phyloP scores from a whole-genome alignment of 2,888 invertebrate genomes.

The Ornithoptera priamus region DNA sequence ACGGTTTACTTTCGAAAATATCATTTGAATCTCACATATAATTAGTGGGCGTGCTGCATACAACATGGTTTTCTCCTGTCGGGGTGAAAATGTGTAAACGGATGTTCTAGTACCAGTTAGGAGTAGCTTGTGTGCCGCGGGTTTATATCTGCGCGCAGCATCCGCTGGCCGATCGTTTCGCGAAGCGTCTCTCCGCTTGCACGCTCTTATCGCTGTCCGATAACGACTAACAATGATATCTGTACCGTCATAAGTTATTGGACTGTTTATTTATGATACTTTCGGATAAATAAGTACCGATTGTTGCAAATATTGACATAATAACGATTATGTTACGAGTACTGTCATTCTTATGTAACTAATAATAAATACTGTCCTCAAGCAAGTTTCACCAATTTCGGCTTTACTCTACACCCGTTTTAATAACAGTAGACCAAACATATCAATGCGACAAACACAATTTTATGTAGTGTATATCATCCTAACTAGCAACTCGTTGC shows the following conservation, averaged over 20 bases:
- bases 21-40: constrained; percentile 24
- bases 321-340: not conserved
- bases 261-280: constrained; percentile 22
- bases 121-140: constrained; percentile 5
- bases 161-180: constrained; percentile 6
- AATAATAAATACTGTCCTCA: too few species aligned
- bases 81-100: constrained; percentile 15
- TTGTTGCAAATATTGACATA: constrained; percentile 20
- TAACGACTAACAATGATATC: constrained; percentile 24
- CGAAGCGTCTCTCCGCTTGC: constrained; percentile 2
- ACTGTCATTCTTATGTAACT: not conserved
- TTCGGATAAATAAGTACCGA: not conserved
- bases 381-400: too few species aligned
- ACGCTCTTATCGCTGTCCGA: constrained; percentile 20
- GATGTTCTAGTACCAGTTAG: constrained; percentile 6
- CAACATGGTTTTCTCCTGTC: constrained; percentile 24
- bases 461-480: too few species aligned
- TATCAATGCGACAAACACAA: too few species aligned
- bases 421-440: too few species aligned
- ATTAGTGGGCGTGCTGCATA: constrained; percentile 26
- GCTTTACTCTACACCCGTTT: too few species aligned
- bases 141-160: constrained; percentile 6
- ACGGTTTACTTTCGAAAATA: constrained; percentile 24
- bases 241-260: constrained; percentile 21
- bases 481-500: too few species aligned